Evolutionary conservation across 2,797 vertebrate genomes (phyloP), one percentile per base, ranked within the genome.

Genomic region (Synanceia verrucosa): DNA sequence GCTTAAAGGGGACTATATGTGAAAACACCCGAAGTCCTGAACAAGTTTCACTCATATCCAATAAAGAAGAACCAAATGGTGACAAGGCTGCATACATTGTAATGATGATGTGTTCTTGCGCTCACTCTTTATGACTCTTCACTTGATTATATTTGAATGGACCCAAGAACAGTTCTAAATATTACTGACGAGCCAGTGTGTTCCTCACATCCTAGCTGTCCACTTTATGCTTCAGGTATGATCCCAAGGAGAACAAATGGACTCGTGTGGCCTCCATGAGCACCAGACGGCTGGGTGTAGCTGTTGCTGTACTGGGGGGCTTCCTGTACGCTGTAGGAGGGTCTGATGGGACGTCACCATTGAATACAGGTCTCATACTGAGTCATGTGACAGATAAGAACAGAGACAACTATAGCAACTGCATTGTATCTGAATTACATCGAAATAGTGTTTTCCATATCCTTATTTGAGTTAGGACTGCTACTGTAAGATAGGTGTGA

Each of bases 241-340:
- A 99, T 79, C 98, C 98, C 0, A 99, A 99, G 87, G 98, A 99
- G 92, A 99, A 99, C 86, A 99, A 99, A 83, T 99, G 98, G 98
- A 99, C 97, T 2, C 96, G 98, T 6, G 98, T 99, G 73, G 98
- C 98, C 53, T 99, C 98, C 13, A 99, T 99, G 98, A 99, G 97
- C 75, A 99, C 98, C 73, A 94, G 98, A 70, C 93, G 98, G 59
- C 94, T 99, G 48, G 98, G 98, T 3, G 98, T 99, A 52, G 98
- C 98, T 0, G 98, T 99, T 58, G 97, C 98, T 12, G 98, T 99
- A 47, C 84, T 99, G 19, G 98, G 98, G 23, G 98, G 98, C n/a
- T 99, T 98, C 81, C 94, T 99, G 1, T 99, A 99, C 21, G 98
- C 98, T 6, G 98, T 99, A 0, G 98, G 98, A 37, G 98, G 98